A percentile compares a stretch with the other conserved stretches of the same genome.
These are phyloP conservation scores for Sphaeramia orbicularis DNA, from an alignment of 2,797 vertebrate genomes.

Conservation along the genomic window DNA sequence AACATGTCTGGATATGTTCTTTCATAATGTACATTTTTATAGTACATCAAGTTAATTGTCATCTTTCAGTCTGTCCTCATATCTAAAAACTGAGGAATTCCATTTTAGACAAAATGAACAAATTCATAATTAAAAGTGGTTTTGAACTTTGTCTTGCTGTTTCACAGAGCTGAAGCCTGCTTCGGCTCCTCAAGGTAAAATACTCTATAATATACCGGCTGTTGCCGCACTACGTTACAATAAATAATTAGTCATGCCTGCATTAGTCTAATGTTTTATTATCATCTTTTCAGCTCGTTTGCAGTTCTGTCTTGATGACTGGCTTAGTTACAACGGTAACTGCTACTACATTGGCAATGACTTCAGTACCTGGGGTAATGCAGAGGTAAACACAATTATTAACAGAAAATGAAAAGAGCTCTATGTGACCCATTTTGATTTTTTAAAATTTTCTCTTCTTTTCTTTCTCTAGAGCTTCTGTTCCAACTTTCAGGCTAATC, in stretches of 20 bases:
- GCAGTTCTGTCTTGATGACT: conserved; percentile 34
- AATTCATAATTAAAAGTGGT: neutral
- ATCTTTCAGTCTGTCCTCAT: too few relatives aligned
- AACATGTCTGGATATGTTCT: too few relatives aligned
- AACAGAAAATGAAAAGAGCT: neutral
- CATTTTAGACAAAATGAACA: neutral
- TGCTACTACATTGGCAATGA: conserved; percentile 40
- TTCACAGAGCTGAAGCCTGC: conserved; percentile 12
- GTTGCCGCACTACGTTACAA: neutral
- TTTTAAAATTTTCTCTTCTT: neutral
- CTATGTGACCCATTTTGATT: neutral
- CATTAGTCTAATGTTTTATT: neutral
- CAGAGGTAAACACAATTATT: conserved; percentile 34
- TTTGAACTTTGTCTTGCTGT: neutral
- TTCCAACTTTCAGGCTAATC: conserved; percentile 2
- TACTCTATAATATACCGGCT: neutral
- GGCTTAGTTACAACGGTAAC: conserved; percentile 29
- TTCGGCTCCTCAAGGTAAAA: conserved; percentile 20
- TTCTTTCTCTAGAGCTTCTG: conserved; percentile 30
- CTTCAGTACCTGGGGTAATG: conserved; percentile 14
- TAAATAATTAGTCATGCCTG: too few relatives aligned
- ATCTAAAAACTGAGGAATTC: neutral
- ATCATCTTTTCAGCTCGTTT: conserved; percentile 16
- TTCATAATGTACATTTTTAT: too few relatives aligned
- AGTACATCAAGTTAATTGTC: too few relatives aligned